These are phyloP conservation scores for Rhynchophorus ferrugineus DNA, from an alignment of 1,140 invertebrate genomes.

Conservation along the genomic window DNA sequence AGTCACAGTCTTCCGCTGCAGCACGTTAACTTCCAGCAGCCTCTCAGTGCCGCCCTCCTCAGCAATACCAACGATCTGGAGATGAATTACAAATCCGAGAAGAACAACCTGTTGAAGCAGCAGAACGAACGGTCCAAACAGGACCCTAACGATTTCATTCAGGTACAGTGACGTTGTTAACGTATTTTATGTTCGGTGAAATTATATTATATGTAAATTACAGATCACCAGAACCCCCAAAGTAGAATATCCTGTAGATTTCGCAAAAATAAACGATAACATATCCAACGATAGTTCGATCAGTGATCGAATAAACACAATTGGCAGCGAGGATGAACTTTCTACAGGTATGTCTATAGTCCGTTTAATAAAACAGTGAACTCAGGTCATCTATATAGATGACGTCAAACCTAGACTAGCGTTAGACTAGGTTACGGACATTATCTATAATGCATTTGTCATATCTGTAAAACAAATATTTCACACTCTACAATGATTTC, in stretches of 20 bases:
- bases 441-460: too few species aligned
- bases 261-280: conserved; percentile 40
- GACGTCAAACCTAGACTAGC: too few species aligned
- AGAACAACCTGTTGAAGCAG: conserved; percentile 44
- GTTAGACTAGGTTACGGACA: too few species aligned
- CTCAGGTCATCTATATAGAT: too few species aligned
- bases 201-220: too few species aligned
- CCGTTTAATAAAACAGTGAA: too few species aligned
- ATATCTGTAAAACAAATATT: too few species aligned
- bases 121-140: conserved; percentile 36
- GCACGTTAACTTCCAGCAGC: conserved; percentile 39
- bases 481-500: too few species aligned
- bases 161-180: too few species aligned
- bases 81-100: conserved; percentile 40
- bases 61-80: conserved; percentile 36
- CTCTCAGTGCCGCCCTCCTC: conserved; percentile 34
- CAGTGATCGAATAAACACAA: conserved; percentile 36
- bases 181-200: too few species aligned
- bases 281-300: conserved; percentile 49
- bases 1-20: conserved; percentile 42
- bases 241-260: conserved; percentile 20
- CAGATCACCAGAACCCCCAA: conserved; percentile 18
- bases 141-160: background rate
- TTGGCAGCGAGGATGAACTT: conserved; percentile 50
- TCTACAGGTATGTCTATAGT: conserved; percentile 38